Evolutionary conservation across 1,140 invertebrate species (phyloP).

Genomic region (Hylaeus volcanicus): DNA sequence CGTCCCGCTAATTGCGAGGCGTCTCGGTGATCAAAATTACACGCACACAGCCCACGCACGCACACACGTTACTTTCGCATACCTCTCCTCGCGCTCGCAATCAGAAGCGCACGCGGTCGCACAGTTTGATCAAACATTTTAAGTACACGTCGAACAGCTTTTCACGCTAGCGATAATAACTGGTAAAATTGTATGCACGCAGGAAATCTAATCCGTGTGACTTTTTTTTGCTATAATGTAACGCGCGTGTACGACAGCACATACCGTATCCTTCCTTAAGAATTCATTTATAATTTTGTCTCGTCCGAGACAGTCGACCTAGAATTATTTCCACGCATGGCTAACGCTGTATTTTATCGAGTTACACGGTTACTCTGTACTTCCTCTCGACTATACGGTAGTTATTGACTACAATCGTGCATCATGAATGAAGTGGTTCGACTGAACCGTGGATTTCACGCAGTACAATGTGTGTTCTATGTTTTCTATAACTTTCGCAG

Average conservation of each 20-base stretch:
- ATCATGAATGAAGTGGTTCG: constrained; percentile 56
- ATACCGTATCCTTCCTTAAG: constrained; percentile 57
- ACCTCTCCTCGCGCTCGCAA: neutral
- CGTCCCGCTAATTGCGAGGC: neutral
- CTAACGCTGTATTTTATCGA: constrained; percentile 39
- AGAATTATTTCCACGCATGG: constrained; percentile 58
- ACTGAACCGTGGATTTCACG: too few relatives aligned
- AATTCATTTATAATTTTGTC: constrained; percentile 63
- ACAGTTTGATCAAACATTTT: neutral
- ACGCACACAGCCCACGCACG: too few relatives aligned
- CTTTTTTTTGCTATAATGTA: constrained; percentile 21
- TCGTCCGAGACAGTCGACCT: constrained; percentile 56
- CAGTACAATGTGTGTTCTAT: too few relatives aligned
- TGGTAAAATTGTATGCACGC: constrained; percentile 27
- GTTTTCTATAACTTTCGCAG: too few relatives aligned
- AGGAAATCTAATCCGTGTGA: constrained; percentile 26
- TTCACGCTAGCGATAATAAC: constrained; percentile 3
- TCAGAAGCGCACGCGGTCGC: neutral
- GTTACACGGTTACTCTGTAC: constrained; percentile 36
- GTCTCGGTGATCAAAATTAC: neutral
- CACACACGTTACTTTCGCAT: too few relatives aligned
- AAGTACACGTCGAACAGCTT: neutral
- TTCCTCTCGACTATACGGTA: constrained; percentile 6
- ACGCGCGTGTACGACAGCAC: constrained; percentile 62
- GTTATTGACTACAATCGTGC: constrained; percentile 67